phyloP scores from a whole-genome alignment of 2,113 vertebrate genomes.

The Cavia aperea region DNA sequence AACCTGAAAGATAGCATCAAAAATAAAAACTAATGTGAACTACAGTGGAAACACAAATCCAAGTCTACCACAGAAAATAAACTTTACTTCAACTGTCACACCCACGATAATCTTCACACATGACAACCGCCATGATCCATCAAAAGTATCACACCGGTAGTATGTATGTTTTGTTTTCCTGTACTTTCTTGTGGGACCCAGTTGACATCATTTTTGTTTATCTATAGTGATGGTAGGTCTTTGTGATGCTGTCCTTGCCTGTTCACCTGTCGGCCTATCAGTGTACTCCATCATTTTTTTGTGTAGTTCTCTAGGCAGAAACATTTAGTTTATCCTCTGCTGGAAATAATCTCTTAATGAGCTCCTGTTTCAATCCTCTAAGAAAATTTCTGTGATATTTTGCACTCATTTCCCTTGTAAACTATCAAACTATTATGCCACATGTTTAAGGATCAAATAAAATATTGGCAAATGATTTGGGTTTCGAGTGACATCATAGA shows the following conservation, averaged over 20 bases:
- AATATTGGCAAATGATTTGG: neutral
- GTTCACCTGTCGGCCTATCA: neutral
- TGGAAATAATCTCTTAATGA: neutral
- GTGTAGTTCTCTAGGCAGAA: neutral
- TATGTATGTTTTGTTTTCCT: neutral
- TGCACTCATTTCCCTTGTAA: neutral
- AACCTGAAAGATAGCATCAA: neutral
- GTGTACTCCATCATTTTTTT: neutral
- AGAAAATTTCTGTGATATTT: neutral
- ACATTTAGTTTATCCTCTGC: neutral
- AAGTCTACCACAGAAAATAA: neutral
- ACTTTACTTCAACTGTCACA: neutral
- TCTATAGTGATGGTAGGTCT: neutral
- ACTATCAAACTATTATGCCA: neutral
- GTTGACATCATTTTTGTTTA: neutral
- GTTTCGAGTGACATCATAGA: neutral
- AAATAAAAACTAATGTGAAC: neutral
- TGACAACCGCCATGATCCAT: neutral
- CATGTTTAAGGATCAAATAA: neutral
- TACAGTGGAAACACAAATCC: neutral
- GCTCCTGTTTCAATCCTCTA: neutral
- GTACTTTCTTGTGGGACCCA: neutral
- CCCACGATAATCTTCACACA: neutral
- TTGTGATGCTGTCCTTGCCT: neutral
- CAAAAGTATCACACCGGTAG: neutral